A percentile compares a stretch with the other conserved stretches of the same genome.
phyloP scores from a whole-genome alignment of 2,888 invertebrate genomes.

The Andrena camellia region DNA sequence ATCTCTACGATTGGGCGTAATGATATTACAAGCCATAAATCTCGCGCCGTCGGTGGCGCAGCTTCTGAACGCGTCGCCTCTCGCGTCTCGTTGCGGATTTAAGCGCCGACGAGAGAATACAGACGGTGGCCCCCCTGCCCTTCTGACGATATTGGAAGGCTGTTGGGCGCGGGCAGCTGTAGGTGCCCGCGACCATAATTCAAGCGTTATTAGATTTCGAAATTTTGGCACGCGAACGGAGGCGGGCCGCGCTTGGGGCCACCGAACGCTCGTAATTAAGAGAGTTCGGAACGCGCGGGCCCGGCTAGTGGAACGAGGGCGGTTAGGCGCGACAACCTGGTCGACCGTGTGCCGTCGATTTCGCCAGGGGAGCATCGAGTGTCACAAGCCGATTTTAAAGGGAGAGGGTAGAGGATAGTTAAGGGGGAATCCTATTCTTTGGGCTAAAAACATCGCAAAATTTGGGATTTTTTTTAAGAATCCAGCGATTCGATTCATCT shows the following conservation, averaged over 20 bases:
- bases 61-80: slow-evolving; percentile 41
- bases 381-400: too few relatives aligned
- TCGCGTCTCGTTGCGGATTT: slow-evolving; percentile 7
- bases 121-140: not conserved
- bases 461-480: too few relatives aligned
- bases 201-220: slow-evolving; percentile 40
- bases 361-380: not conserved
- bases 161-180: not conserved
- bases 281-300: not conserved
- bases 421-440: too few relatives aligned
- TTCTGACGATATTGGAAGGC: slow-evolving; percentile 20
- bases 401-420: too few relatives aligned
- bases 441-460: too few relatives aligned
- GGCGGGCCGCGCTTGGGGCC: not conserved
- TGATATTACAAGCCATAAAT: slow-evolving; percentile 68
- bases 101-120: slow-evolving; percentile 4
- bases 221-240: slow-evolving; percentile 10
- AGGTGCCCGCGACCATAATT: slow-evolving; percentile 10
- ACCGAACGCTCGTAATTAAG: slow-evolving; percentile 29
- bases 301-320: not conserved
- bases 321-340: slow-evolving; percentile 22
- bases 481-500: too few relatives aligned
- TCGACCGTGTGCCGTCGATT: not conserved
- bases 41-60: slow-evolving; percentile 23
- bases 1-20: slow-evolving; percentile 60